Conservation (phyloP, 30 jellyfish, hydroid and myxozoan species). For the Mastigias papua region DNA sequence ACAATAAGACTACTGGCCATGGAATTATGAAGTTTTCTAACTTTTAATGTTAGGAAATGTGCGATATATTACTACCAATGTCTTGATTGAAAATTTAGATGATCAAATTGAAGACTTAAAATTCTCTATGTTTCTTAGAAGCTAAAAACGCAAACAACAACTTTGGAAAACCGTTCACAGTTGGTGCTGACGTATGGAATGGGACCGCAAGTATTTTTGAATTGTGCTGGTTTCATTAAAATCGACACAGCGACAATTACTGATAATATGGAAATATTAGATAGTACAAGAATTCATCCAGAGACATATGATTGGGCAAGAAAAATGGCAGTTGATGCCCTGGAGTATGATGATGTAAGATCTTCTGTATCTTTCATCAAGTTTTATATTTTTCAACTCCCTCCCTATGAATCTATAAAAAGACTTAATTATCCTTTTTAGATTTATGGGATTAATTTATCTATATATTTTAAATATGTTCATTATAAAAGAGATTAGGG, state of each 20-base stretch:
- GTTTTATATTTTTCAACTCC: too few species aligned
- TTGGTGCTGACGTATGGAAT: conserved; percentile 93
- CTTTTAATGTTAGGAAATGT: too few species aligned
- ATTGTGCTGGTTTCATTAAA: conserved; percentile 97
- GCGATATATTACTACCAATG: background rate
- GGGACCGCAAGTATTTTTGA: conserved; percentile 98
- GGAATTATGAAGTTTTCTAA: too few species aligned
- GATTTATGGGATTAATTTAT: too few species aligned
- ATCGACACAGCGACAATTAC: conserved; percentile 82
- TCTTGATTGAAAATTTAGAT: background rate
- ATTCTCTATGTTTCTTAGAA: conserved; percentile 52
- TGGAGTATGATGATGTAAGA: conserved; percentile 95
- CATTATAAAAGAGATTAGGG: too few species aligned
- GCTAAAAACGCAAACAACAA: conserved; percentile 78
- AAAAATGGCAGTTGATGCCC: conserved; percentile 97
- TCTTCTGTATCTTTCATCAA: too few species aligned
- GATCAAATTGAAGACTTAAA: too few species aligned
- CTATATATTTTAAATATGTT: too few species aligned
- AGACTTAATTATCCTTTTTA: too few species aligned
- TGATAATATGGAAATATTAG: conserved; percentile 93
- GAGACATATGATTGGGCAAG: conserved; percentile 99
- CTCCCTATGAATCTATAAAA: background rate
- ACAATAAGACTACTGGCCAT: too few species aligned
- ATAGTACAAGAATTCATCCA: conserved; percentile 98
- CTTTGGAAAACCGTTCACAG: conserved; percentile 97